Percentiles rank a stretch among this genome's conserved stretches.
Evolutionary conservation across 2,113 vertebrate genomes (phyloP).

Genomic region (Coryphaenoides rupestris): DNA sequence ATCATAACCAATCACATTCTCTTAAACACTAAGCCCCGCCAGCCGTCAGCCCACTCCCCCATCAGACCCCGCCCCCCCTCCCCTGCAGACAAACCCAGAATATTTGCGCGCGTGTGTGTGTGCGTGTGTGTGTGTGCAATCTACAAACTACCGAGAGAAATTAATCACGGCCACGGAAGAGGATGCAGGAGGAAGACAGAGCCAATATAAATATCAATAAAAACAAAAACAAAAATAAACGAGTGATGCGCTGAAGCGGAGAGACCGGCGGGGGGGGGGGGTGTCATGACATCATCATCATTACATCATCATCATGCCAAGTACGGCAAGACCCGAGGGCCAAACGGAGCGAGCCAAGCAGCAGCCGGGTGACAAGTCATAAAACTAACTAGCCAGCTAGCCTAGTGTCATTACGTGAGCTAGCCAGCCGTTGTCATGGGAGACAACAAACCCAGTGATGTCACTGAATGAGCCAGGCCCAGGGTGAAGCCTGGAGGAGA

Average conservation of each 20-base stretch:
- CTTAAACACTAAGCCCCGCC: neutral
- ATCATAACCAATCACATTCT: neutral
- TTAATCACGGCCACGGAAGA: neutral
- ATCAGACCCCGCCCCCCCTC: too few relatives aligned
- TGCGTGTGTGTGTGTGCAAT: neutral
- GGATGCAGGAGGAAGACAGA: conserved; percentile 8
- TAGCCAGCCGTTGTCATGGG: conserved; percentile 59
- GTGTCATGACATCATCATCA: too few relatives aligned
- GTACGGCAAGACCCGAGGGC: conserved; percentile 34
- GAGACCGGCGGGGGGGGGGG: too few relatives aligned
- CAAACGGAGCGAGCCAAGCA: conserved; percentile 56
- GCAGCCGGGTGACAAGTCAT: conserved; percentile 14
- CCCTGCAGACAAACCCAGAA: too few relatives aligned
- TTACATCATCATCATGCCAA: too few relatives aligned
- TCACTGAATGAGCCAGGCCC: conserved; percentile 26
- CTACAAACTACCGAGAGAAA: neutral
- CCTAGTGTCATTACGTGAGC: conserved; percentile 62
- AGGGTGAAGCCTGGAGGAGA: conserved; percentile 48
- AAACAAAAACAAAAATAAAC: neutral
- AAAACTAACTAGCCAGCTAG: conserved; percentile 23
- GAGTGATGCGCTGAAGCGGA: too few relatives aligned
- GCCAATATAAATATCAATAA: conserved; percentile 5
- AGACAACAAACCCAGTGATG: conserved; percentile 33
- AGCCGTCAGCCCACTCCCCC: too few relatives aligned
- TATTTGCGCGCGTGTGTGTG: too few relatives aligned